A percentile compares a stretch with the other conserved stretches of the same genome.
Evolutionary conservation across 2,113 vertebrate species (phyloP).

Genomic region (Lasiurus cinereus): DNA sequence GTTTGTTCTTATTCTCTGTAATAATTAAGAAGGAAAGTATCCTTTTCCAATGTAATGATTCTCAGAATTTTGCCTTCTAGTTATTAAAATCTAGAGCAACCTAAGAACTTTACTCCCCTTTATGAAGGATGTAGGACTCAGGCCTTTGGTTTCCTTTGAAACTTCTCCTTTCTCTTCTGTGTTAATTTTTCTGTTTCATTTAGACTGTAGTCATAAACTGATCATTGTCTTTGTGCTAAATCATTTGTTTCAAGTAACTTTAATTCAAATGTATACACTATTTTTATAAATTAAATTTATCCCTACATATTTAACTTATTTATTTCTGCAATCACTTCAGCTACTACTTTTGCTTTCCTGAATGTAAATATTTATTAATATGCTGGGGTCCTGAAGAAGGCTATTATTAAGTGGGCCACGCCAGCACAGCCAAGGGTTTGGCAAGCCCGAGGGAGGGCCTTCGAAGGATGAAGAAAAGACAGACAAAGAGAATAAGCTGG

Average conservation of each 20-base stretch:
- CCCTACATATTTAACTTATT: background rate
- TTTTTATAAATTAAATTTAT: conserved; percentile 45
- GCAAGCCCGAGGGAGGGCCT: too few species aligned
- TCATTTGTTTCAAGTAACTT: conserved; percentile 45
- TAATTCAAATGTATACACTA: conserved; percentile 51
- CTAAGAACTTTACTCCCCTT: background rate
- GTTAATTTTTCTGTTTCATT: background rate
- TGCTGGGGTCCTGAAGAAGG: background rate
- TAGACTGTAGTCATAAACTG: conserved; percentile 36
- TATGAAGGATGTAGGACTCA: background rate
- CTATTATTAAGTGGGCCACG: background rate
- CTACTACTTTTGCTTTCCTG: background rate
- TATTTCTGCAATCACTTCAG: background rate
- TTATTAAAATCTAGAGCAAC: conserved; percentile 4
- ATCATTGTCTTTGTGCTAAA: conserved; percentile 2
- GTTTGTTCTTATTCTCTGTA: conserved; percentile 51
- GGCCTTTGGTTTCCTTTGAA: background rate
- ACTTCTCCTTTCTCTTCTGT: background rate
- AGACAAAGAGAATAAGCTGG: too few species aligned
- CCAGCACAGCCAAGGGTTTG: too few species aligned
- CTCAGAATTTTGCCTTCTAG: background rate
- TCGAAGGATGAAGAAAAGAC: too few species aligned
- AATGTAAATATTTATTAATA: background rate
- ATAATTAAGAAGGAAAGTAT: conserved; percentile 44
- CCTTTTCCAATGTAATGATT: conserved; percentile 32